Evolutionary conservation across 2,888 invertebrate species (phyloP).

Genomic region (Gortyna flavago): DNA sequence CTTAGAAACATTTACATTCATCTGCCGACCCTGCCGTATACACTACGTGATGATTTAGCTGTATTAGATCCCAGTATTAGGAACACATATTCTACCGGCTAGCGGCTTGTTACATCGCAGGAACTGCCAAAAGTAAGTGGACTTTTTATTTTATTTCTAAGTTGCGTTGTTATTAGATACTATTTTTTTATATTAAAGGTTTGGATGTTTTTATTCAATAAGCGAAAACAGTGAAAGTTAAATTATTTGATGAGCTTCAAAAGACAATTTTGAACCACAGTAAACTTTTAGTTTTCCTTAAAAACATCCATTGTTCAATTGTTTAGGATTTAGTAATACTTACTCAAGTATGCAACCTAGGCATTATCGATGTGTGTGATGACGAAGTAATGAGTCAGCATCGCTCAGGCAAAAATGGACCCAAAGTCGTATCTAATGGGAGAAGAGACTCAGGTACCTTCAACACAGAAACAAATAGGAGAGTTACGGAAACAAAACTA

Average conservation of each 20-base stretch:
- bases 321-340: neutral
- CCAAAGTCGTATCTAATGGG: neutral
- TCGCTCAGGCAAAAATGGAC: neutral
- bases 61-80: neutral
- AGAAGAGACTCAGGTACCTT: neutral
- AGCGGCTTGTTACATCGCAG: neutral
- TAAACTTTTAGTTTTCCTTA: neutral
- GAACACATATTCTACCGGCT: neutral
- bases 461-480: neutral
- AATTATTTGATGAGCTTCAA: neutral
- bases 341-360: neutral
- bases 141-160: neutral
- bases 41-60: neutral
- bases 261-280: neutral
- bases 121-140: conserved; percentile 42
- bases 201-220: no score
- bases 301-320: neutral
- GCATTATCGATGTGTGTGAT: neutral
- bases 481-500: neutral
- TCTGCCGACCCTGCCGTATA: neutral
- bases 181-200: no score
- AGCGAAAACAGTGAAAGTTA: no score
- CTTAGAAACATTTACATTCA: conserved; percentile 16
- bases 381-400: neutral
- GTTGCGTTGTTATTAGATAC: neutral